Base-by-base conservation (phyloP, 1,140 invertebrate genomes). In the Calycopis cecrops region DNA sequence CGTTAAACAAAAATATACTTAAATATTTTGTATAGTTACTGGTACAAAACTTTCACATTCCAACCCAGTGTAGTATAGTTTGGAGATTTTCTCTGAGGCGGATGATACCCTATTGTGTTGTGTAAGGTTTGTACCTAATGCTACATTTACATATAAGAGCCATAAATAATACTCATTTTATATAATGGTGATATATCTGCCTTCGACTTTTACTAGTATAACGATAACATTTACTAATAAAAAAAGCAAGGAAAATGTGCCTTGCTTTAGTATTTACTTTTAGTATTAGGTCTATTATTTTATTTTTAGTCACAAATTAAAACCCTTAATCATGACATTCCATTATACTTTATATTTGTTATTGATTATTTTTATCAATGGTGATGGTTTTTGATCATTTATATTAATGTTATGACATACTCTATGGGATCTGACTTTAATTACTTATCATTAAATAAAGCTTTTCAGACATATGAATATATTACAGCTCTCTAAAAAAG, bases 1-100 rank as follows among this genome's bases (percentile, higher is more conserved):
- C 92, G 93, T 76, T 96, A 63, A 60, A 35, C 3, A 16, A 28
- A 28, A 28, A 28, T 28, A 6, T 28, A 6, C 21, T 28, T 28
- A 28, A 28, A 28, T 28, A 28, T 28, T 28, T 2, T 28, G 6
- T 28, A 28, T 28, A 28, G 6, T 28, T 2, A 28, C 2, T 28
- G 21, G 21, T 28, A 28, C 21, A 28, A 28, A 28, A 3, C 21
- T 28, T 28, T 3, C 21, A 28, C 21, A 28, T 28, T n/a, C n/a
- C n/a, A 28, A 28, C 21, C 21, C 21, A 28, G 21, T 28, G 21
- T 6, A 28, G 21, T 3, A 28, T 28, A 28, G 21, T 6, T 28
- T 2, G 21, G 6, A 28, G 21, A 28, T 28, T 28, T 28, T 28
- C 2, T 28, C 21, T 28, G 2, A 28, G 6, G 21, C 21, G 6